Evolutionary conservation across 2,888 invertebrate species (phyloP), one percentile per base, ranked within the genome.

Genomic region (Rhagonycha lutea): DNA sequence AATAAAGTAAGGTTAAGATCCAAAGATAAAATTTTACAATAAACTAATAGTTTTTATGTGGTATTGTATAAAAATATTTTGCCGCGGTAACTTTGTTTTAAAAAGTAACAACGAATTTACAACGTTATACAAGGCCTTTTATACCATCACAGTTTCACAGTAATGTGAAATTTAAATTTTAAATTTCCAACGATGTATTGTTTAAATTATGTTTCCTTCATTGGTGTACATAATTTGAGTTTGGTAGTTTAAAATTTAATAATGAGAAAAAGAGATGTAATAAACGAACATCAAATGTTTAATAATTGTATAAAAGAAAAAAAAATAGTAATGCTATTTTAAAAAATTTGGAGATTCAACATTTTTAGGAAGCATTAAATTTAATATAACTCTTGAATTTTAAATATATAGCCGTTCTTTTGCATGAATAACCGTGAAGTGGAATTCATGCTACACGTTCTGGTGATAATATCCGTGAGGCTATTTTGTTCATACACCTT

Each of bases 401-500:
- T 47, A 47, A 47, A 47, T 47, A 47, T 47, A 62, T 62, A 65
- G 73, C 69, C 74, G 68, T 68, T 76, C 73, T 68, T 74, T 72
- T 74, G 74, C 77, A 77, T 78, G 79, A 75, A 72, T 74, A 79
- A 79, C 79, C 78, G 79, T 80, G 70, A 80, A 80, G 73, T 75
- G 78, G 75, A 72, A 73, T 80, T 80, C 79, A 78, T 73, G 80
- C 75, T 79, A 75, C 74, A 76, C 74, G 77, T 77, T 78, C 77
- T 76, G 78, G 70, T 75, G 74, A 75, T 81, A 80, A 80, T 78
- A 70, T 76, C 69, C 69, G 72, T 61, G 72, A 76, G 32, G 68
- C 63, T 60, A 74, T 67, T 69, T 76, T 78, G 67, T 69, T 77
- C 73, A 78, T 79, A 79, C 80, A 81, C 81, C 81, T 81, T 80